Base-by-base conservation (phyloP, 2,888 invertebrate genomes). In the Apoderus coryli region DNA sequence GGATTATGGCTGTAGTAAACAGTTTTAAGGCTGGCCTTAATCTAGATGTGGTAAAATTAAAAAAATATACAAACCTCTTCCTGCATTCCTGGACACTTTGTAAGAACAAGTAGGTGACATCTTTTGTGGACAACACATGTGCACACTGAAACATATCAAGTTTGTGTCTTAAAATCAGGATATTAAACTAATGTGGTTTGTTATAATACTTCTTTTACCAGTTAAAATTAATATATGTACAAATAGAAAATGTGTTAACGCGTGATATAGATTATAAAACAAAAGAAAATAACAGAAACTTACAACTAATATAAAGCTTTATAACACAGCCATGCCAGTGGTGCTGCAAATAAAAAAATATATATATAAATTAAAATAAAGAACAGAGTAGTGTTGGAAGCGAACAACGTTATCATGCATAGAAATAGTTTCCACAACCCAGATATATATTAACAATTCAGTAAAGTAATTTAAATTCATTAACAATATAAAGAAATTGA, bases 51-150 rank as follows among this genome's bases (percentile, higher is more conserved):
- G n/a, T n/a, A n/a, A n/a, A n/a, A n/a, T n/a, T n/a, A n/a, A n/a
- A n/a, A n/a, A n/a, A n/a, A n/a, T n/a, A n/a, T n/a, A 37, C 44
- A 60, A 55, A 70, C 81, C 72, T 80, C 81, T 56, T 88, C 85
- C 61, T 86, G 89, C 76, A 90, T 89, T 42, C 95, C 96, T 33
- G 96, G 96, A 65, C 98, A 98, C 67, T 92, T 93, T 53, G 95
- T 96, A 49, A 98, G 89, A 44, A 98, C 92, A 41, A 81, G 79
- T 49, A 80, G 78, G 63, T 98, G 96, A 59, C 98, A 98, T 55
- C 95, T 72, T 62, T 99, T 99, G 71, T 99, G 98, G 42, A 98
- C 96, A 52, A 98, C 98, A 60, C 92, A 92, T 36, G 95, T 95
- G 63, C 98, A 98, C 42, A 96, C 95, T 93, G 48, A 16, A 52